Evolutionary conservation across 2,113 vertebrate species (phyloP), one percentile per base, ranked within the genome.

Genomic region (Rhegmatorhina hoffmannsi): DNA sequence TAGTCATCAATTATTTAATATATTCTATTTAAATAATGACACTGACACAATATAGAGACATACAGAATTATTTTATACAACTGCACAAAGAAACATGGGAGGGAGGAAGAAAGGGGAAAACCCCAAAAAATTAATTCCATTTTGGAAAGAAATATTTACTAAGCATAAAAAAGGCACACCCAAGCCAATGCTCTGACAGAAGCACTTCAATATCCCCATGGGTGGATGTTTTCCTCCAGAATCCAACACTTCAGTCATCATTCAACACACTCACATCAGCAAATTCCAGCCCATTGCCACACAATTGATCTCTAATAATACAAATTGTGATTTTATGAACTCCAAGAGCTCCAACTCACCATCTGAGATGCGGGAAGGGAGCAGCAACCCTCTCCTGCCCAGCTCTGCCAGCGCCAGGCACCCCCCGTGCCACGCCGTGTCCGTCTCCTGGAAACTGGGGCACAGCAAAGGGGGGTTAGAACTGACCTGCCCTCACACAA

Each of bases 331-430:
- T 63, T 75, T 59, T n/a, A 49, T 19, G 31, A 34, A 46, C 34
- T 69, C 23, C 34, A 68, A 25, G 64, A 73, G 7, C 68, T 23
- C 12, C 36, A 82, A 98, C 98, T 90, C 97, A 99, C 99, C 99
- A 40, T 99, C 98, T 29, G 97, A 66, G 17, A 99, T 98, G 26
- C 99, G 98, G 17, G 99, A 98, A 29, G 99, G 99, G 31, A 99
- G 98, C 85, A 99, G 94, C 90, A 99, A 97, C 69, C 99, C 99
- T 98, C 99, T 98, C 81, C 99, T 98, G 62, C 99, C 99, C 62
- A 99, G 97, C 87, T 99, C 99, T 6, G 99, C 99, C 91, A 99
- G 97, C 6, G 99, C 99, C 87, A 99, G 97, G 94, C 99, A 99
- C 53, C 99, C 99, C 0, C 99, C 99, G 8, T 99, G 99, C 99